Evolutionary conservation across 1,140 invertebrate genomes (phyloP).

Genomic region (Nasonia giraulti): DNA sequence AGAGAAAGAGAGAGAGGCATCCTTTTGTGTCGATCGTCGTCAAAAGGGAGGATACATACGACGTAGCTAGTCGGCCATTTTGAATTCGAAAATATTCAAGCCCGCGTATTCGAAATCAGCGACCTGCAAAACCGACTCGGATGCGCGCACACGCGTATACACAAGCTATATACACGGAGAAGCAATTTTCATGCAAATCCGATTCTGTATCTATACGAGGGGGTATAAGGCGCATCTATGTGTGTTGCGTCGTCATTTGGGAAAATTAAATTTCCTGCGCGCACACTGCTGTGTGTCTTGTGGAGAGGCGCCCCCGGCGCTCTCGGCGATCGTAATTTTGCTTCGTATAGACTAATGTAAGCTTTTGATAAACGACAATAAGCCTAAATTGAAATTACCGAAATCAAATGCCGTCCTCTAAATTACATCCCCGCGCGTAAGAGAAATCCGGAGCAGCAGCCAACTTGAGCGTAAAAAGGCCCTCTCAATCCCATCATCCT

Average conservation of each 20-base stretch:
- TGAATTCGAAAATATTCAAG: constrained; percentile 16
- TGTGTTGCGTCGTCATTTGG: too few species aligned
- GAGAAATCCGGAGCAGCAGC: neutral
- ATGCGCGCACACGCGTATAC: too few species aligned
- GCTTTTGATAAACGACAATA: too few species aligned
- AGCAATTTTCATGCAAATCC: constrained; percentile 31
- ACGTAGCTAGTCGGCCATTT: neutral
- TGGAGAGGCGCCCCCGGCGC: too few species aligned
- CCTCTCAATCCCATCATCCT: neutral
- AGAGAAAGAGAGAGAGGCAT: neutral
- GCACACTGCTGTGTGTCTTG: too few species aligned
- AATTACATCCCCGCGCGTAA: neutral
- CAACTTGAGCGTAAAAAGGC: neutral
- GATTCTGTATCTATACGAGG: neutral
- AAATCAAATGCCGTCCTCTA: neutral
- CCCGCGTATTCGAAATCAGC: neutral
- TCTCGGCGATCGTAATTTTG: too few species aligned
- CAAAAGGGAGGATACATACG: neutral
- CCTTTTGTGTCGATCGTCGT: neutral
- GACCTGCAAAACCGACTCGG: neutral
- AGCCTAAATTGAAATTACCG: too few species aligned
- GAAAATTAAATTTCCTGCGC: too few species aligned
- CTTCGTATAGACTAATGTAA: too few species aligned
- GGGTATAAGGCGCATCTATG: too few species aligned
- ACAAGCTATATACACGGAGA: neutral